phyloP scores from a whole-genome alignment of 2,113 vertebrate genomes.

The Ptilorrhoa leucosticta region DNA sequence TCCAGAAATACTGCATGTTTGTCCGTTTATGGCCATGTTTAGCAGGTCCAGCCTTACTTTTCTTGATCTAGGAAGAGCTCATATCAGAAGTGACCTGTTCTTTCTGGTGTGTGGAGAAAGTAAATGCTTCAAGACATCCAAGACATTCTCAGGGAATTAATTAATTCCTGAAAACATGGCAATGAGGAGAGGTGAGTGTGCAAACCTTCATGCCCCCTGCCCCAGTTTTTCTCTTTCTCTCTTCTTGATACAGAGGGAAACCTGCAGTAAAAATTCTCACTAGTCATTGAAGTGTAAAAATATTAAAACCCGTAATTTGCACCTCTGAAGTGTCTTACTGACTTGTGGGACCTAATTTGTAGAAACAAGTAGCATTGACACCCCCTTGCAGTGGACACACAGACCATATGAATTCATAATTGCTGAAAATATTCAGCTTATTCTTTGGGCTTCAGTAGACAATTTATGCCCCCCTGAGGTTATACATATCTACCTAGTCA shows the following conservation, averaged over 20 bases:
- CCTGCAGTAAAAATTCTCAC: background rate
- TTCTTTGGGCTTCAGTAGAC: background rate
- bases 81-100: background rate
- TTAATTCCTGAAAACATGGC: background rate
- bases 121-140: background rate
- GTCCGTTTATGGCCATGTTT: background rate
- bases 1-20: background rate
- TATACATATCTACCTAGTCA: background rate
- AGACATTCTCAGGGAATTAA: background rate
- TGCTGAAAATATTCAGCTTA: background rate
- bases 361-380: background rate
- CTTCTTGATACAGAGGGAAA: background rate
- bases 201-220: background rate
- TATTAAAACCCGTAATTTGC: background rate
- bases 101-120: background rate
- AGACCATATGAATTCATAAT: background rate
- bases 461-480: background rate
- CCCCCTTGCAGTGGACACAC: background rate
- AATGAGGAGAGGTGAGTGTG: background rate
- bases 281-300: background rate
- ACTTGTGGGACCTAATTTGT: background rate
- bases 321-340: background rate
- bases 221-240: background rate
- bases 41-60: background rate
- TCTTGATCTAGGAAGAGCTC: background rate